These are phyloP conservation scores for Drosophila macrospina DNA, from an alignment of 2,888 invertebrate species.

Conservation along the genomic window DNA sequence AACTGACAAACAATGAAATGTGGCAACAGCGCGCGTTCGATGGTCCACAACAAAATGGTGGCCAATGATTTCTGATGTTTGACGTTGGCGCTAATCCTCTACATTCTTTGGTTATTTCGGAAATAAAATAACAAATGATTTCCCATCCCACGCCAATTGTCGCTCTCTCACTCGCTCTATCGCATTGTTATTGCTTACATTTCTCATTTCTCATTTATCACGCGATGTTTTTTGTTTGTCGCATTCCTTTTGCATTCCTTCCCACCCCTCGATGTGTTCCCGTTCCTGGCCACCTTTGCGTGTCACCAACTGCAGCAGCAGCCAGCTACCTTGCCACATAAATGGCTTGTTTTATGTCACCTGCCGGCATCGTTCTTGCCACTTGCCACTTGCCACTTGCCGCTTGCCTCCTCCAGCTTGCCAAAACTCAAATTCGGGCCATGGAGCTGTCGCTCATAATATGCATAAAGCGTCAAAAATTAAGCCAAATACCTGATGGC, in stretches of 20 bases:
- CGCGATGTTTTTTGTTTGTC: constrained; percentile 59
- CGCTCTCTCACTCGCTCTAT: not conserved
- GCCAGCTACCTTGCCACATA: constrained; percentile 71
- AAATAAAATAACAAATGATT: constrained; percentile 78
- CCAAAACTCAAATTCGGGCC: constrained; percentile 8
- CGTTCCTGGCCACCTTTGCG: constrained; percentile 56
- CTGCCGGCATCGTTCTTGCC: constrained; percentile 49
- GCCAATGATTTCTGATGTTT: constrained; percentile 67
- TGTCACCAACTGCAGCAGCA: constrained; percentile 68
- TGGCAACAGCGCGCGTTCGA: constrained; percentile 48
- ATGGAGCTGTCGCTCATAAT: constrained; percentile 62
- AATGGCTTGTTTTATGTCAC: constrained; percentile 80
- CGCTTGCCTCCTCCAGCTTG: no score
- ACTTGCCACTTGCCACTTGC: constrained; percentile 3
- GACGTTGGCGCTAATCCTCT: constrained; percentile 62
- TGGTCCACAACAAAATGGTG: constrained; percentile 55
- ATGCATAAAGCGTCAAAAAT: constrained; percentile 66
- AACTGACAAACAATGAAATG: constrained; percentile 81
- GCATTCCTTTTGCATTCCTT: constrained; percentile 50
- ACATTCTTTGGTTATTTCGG: constrained; percentile 61
- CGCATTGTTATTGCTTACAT: constrained; percentile 34
- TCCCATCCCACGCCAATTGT: constrained; percentile 8
- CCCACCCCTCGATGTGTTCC: constrained; percentile 11
- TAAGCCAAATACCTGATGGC: constrained; percentile 55
- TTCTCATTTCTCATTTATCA: constrained; percentile 65